Evolutionary conservation across 2,888 invertebrate species (phyloP), one percentile per base, ranked within the genome.

Genomic region (Lottia gigantea): DNA sequence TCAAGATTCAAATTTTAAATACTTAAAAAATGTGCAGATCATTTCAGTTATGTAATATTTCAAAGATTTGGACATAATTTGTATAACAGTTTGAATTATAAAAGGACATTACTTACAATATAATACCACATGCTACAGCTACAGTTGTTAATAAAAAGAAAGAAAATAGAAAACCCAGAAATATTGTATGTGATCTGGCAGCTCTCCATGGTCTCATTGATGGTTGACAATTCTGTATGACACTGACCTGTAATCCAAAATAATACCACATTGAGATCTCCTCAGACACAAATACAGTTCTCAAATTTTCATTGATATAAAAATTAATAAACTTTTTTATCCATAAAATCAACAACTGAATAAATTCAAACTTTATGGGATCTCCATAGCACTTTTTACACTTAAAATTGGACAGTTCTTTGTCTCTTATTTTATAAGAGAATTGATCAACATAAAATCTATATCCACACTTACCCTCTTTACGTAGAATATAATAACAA

Each of bases 161-260:
- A 11, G 84, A 71, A 68, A 88, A 86, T 7, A 87, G 80, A 73
- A 86, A 82, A 6, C 76, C 80, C 45, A 88, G 90, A 78, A 94
- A 92, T 70, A 94, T 91, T 0, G 95, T 94, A 83, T 94, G 92
- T 0, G 93, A 93, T 84, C 94, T 93, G 16, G 94, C 92, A 1
- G 94, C 93, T 68, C 91, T 87, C 93, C 93, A 93, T 0, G 92
- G 90, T 76, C 90, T 91, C 8, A 90, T 90, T 0, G 94, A 92
- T 14, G 94, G 93, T 82, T 91, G 91, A 83, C 94, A 94, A 74
- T 92, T 92, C 71, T 91, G 88, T 69, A 92, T 80, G 0, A 93
- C 91, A 71, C 91, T 91, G 71, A 90, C 88, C 81, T 89, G 77
- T 16, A 82, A 80, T 64, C n/a, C 12, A 66, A 64, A 64, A 63